These are phyloP conservation scores for Argynnis bischoffii DNA, from an alignment of 2,888 invertebrate species.

Conservation along the genomic window DNA sequence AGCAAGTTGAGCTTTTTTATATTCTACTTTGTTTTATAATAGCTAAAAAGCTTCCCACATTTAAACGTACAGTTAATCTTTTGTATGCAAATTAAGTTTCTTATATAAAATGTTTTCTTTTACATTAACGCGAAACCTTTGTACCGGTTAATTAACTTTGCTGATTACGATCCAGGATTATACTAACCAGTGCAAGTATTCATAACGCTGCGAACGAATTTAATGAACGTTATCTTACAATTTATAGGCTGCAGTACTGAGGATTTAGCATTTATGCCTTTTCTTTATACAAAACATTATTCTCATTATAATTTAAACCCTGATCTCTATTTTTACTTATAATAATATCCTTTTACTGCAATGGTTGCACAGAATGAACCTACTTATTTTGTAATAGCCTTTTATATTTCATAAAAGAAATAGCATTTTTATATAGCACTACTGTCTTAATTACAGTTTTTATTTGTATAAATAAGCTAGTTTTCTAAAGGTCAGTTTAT, in stretches of 20 bases:
- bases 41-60: not conserved
- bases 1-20: no score
- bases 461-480: no score
- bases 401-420: no score
- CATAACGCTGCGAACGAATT: constrained; percentile 51
- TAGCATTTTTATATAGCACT: no score
- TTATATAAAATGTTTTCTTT: constrained; percentile 36
- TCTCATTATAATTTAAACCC: constrained; percentile 6
- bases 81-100: constrained; percentile 15
- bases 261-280: constrained; percentile 30
- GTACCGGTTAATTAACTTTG: constrained; percentile 49
- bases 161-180: constrained; percentile 52
- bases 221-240: constrained; percentile 53
- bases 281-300: constrained; percentile 25
- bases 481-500: no score
- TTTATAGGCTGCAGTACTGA: constrained; percentile 43
- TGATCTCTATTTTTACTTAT: not conserved
- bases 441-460: no score
- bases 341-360: not conserved
- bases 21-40: not conserved
- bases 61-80: constrained; percentile 3
- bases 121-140: constrained; percentile 36
- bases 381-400: no score
- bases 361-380: not conserved
- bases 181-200: constrained; percentile 52